These are phyloP conservation scores for Sebastes variabilis DNA, from an alignment of 2,797 vertebrate genomes.

Conservation along the genomic window DNA sequence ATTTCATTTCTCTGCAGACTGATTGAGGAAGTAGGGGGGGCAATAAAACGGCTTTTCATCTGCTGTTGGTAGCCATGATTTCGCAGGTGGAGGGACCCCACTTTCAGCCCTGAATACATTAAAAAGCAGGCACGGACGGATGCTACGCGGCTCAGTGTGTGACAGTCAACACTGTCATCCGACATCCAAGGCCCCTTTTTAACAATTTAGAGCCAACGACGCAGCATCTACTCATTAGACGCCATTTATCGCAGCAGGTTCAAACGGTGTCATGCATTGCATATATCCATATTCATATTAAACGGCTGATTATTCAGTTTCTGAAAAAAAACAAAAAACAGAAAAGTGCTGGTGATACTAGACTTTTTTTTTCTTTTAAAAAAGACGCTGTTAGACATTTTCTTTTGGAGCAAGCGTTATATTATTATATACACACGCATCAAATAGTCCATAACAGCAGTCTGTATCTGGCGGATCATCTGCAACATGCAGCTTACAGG, in stretches of 20 bases:
- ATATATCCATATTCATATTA: neutral
- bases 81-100: slow-evolving; percentile 46
- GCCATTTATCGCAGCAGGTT: neutral
- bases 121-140: slow-evolving; percentile 47
- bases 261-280: neutral
- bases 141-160: slow-evolving; percentile 11
- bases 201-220: neutral
- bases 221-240: neutral
- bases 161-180: slow-evolving; percentile 30
- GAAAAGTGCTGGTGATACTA: neutral
- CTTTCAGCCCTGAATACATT: slow-evolving; percentile 35
- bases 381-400: neutral
- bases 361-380: neutral
- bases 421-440: neutral
- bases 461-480: slow-evolving; percentile 20
- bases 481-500: slow-evolving; percentile 16
- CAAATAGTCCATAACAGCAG: neutral
- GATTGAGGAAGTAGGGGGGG: slow-evolving; percentile 24
- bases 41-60: slow-evolving; percentile 39
- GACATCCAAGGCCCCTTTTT: slow-evolving; percentile 20
- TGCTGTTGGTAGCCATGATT: slow-evolving; percentile 32
- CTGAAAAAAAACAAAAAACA: neutral
- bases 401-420: neutral
- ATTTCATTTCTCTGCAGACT: slow-evolving; percentile 34
- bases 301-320: neutral